A percentile compares a stretch with the other conserved stretches of the same genome.
Evolutionary conservation across 2,888 invertebrate species (phyloP).

Genomic region (Agriotes lineatus): DNA sequence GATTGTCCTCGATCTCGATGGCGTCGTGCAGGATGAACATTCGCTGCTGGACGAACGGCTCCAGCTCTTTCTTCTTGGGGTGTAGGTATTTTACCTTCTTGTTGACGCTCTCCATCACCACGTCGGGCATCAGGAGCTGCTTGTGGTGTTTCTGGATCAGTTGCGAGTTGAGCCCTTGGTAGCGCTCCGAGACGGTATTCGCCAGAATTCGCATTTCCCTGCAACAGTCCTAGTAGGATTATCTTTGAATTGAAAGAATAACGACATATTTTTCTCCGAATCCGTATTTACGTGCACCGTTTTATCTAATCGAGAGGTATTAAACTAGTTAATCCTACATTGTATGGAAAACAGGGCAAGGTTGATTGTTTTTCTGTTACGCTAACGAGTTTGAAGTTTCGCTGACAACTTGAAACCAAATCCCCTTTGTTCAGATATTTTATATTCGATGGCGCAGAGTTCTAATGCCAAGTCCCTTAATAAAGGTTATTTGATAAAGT

Average conservation of each 20-base stretch:
- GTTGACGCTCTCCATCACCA: conserved; percentile 76
- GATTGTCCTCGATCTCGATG: conserved; percentile 78
- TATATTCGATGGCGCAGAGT: no score
- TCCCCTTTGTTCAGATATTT: no score
- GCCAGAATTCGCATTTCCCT: conserved; percentile 71
- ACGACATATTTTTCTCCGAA: not conserved
- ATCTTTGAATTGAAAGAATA: no score
- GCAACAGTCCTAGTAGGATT: conserved; percentile 53
- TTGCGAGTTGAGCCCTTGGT: conserved; percentile 65
- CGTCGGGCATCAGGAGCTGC: conserved; percentile 76
- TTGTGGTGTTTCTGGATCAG: conserved; percentile 71
- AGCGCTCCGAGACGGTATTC: conserved; percentile 35
- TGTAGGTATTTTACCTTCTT: conserved; percentile 71
- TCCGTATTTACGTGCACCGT: not conserved
- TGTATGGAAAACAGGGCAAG: no score
- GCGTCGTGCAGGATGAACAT: conserved; percentile 80
- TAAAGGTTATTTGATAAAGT: no score
- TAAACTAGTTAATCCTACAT: no score
- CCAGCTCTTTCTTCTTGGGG: conserved; percentile 61
- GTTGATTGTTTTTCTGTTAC: no score
- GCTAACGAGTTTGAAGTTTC: no score
- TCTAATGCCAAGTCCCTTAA: no score
- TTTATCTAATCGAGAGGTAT: no score
- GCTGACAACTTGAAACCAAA: no score
- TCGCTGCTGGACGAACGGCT: conserved; percentile 74